Percentiles rank a stretch among this genome's conserved stretches.
Evolutionary conservation across 2,113 vertebrate genomes (phyloP).

Genomic region (Ictalurus punctatus): DNA sequence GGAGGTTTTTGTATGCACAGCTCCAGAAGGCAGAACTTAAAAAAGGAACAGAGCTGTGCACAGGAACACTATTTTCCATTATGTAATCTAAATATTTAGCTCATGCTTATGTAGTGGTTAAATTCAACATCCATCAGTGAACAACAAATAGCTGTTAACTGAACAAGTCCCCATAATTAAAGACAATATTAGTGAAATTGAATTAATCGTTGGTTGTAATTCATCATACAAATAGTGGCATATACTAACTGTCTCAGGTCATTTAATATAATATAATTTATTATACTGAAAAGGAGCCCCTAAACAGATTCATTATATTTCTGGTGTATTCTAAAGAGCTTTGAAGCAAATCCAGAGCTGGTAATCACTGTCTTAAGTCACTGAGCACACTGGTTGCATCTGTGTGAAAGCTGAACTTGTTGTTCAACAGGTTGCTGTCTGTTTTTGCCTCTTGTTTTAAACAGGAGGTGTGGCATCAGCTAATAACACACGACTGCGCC

Average conservation of each 20-base stretch:
- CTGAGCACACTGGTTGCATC: neutral
- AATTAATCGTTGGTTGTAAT: neutral
- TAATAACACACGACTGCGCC: neutral
- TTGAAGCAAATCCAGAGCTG: neutral
- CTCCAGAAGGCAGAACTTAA: conserved; percentile 1
- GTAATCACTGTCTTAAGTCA: neutral
- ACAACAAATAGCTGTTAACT: conserved; percentile 9
- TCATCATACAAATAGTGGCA: neutral
- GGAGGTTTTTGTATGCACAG: conserved; percentile 13
- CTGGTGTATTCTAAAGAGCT: neutral
- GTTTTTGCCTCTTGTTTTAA: neutral
- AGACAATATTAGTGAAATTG: conserved; percentile 31
- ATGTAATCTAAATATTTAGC: conserved; percentile 25
- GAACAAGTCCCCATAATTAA: conserved; percentile 7
- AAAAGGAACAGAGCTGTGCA: neutral
- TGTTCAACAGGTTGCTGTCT: conserved; percentile 12
- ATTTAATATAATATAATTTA: conserved; percentile 13
- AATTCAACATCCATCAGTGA: conserved; percentile 11
- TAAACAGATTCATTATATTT: neutral
- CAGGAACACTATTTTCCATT: conserved; percentile 24
- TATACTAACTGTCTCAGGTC: neutral
- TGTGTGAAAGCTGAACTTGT: neutral
- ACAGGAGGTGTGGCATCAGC: conserved; percentile 24
- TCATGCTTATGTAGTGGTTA: conserved; percentile 15
- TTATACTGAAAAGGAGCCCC: neutral